These are phyloP conservation scores for Fistularia tabacaria DNA, from an alignment of 2,797 vertebrate species.

Conservation along the genomic window DNA sequence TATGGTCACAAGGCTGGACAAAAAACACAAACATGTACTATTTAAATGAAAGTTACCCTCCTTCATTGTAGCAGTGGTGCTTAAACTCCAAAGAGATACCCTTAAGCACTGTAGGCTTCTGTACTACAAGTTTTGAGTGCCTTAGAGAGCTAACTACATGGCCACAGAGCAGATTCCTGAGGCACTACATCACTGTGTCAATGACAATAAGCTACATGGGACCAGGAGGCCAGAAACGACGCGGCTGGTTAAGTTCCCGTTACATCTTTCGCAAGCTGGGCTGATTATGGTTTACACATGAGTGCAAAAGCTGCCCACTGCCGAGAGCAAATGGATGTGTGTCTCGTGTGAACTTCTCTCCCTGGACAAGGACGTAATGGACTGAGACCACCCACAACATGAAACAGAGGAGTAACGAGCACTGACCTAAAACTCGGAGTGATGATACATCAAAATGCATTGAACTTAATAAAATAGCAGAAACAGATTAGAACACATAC, in stretches of 20 bases:
- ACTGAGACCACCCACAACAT: conserved; percentile 66
- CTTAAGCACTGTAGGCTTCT: conserved; percentile 22
- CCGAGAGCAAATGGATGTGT: conserved; percentile 55
- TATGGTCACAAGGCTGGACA: conserved; percentile 21
- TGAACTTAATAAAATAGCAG: conserved; percentile 22
- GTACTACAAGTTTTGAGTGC: conserved; percentile 30
- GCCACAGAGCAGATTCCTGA: conserved; percentile 56
- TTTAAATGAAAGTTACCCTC: conserved; percentile 35
- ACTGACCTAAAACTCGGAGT: conserved; percentile 34
- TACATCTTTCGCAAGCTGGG: conserved; percentile 65
- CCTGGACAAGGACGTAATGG: conserved; percentile 60
- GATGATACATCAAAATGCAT: conserved; percentile 37
- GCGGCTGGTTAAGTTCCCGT: conserved; percentile 60
- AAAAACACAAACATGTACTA: conserved; percentile 19
- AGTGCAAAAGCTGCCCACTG: conserved; percentile 63
- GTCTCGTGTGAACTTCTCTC: conserved; percentile 69
- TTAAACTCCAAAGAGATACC: conserved; percentile 28
- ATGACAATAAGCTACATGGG: conserved; percentile 61
- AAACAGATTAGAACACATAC: conserved; percentile 6
- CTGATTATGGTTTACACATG: conserved; percentile 71
- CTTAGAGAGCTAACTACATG: conserved; percentile 28
- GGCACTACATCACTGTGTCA: conserved; percentile 56
- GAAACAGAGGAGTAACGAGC: conserved; percentile 43
- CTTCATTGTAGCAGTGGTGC: conserved; percentile 24
- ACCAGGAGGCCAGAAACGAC: conserved; percentile 58